Evolutionary conservation across 2,888 invertebrate genomes (phyloP).

Genomic region (Papilio elwesi): DNA sequence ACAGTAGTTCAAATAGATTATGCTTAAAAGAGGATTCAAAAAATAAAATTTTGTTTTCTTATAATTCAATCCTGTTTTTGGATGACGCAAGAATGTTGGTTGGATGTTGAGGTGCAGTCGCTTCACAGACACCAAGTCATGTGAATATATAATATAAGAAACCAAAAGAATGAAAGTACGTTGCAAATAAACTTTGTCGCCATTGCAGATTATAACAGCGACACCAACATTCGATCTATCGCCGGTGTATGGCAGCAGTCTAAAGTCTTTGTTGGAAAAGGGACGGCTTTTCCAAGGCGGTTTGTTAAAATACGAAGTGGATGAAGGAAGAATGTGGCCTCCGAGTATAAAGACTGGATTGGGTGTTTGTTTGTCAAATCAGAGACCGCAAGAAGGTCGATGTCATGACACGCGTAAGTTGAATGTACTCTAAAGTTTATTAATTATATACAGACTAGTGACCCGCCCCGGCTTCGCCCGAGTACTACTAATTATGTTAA

Average conservation of each 20-base stretch:
- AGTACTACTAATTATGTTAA: no score
- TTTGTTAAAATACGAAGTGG: constrained; percentile 54
- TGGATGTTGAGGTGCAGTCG: no score
- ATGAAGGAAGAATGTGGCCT: constrained; percentile 60
- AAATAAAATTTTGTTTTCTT: no score
- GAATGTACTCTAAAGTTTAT: background rate
- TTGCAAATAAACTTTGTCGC: no score
- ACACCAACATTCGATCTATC: constrained; percentile 55
- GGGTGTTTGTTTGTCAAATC: constrained; percentile 51
- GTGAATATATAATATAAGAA: no score
- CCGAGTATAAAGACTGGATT: constrained; percentile 46
- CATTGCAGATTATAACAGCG: constrained; percentile 51
- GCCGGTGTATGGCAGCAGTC: constrained; percentile 48
- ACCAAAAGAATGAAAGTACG: no score
- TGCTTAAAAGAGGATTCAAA: no score
- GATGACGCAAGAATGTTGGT: no score
- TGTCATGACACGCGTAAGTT: constrained; percentile 61
- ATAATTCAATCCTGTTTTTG: no score
- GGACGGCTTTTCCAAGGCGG: constrained; percentile 51
- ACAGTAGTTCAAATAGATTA: no score
- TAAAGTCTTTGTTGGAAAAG: constrained; percentile 44
- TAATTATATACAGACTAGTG: background rate
- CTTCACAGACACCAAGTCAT: no score
- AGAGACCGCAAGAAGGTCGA: constrained; percentile 54
- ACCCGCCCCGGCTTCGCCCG: no score